Base-by-base conservation (phyloP, 64 coral and sea anemone genomes). In the Montipora foliosa region DNA sequence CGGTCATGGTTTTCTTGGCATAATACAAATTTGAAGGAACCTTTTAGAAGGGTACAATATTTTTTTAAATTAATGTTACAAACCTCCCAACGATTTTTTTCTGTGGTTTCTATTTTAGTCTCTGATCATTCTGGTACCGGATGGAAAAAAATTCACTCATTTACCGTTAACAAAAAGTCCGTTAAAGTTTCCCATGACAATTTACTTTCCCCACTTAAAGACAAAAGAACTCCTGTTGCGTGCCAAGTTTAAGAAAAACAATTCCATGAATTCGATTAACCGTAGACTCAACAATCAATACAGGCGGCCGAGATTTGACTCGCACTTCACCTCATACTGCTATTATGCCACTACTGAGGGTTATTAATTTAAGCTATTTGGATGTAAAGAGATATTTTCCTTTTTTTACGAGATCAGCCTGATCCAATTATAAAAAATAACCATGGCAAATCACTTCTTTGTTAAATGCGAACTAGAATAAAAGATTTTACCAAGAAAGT, bases 331-430 rank as follows among this genome's bases (percentile, higher is more conserved):
- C 60, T n/a, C 29, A 4, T 47, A 47, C 11, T 14, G 44, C 17
- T 7, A 44, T 47, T 67, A 84, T 67, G 60, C 58, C 25, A 16
- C 0, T 19, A 16, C 2, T 8, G 47, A 64, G 81, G 47, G 29
- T 84, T 84, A 8, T 58, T 80, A 80, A 55, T 22, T 58, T 61
- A 62, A 47, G 37, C 22, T 5, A 16, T 68, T 84, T 20, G 59
- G 81, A 5, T 67, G 81, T 66, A 83, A 84, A 84, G 55, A 84
- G 81, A 84, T 84, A 68, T 84, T 84, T 44, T 84, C 81, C 60
- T 66, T 21, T 4, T 37, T 6, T 67, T 47, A 46, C 5, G 25
- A 60, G 44, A 84, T 67, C 60, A 84, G 60, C 16, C 5, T 83
- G 64, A 83, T 67, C 81, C 47, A 46, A 84, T 67, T 47, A 67